Base-by-base conservation (phyloP, 1,140 invertebrate genomes). In the Arion vulgaris region DNA sequence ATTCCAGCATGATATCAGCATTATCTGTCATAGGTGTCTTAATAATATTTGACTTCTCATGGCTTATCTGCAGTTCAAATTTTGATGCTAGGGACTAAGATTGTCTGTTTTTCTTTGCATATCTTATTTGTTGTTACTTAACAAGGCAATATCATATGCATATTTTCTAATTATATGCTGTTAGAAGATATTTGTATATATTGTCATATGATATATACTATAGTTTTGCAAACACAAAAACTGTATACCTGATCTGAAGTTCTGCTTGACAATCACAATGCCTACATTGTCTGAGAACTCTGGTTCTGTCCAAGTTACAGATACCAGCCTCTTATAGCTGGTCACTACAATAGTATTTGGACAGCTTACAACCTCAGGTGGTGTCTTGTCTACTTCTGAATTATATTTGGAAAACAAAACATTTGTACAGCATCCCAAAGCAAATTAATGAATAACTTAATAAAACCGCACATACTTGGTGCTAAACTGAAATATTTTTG, bases 301-400 rank as follows among this genome's bases (percentile, higher is more conserved):
- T 0, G 88, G 88, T 17, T 87, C 87, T 45, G 84, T 84, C 88
- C 88, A 89, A 23, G 75, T 84, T 0, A 87, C 85, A 13, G 72
- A 73, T 26, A 86, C 79, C n/a, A 73, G 66, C 66, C 74, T 79
- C 4, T 72, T 77, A 17, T 39, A 49, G 71, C 78, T 85, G 19
- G 86, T 84, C 26, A 85, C 82, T 17, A 80, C 62, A 28, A 85
- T 73, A 72, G 85, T 78, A 9, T 73, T 53, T 4, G 87, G 86
- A 83, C 87, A 89, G 49, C 57, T 72, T 71, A 80, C 71, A 0
- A 89, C 85, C 15, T 51, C 39, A 13, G 88, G 88, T 0, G 86
- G 76, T 15, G 68, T 74, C 57, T 85, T 86, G 83, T 89, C 88
- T 85, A 28, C 23, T 39, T 66, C 74, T 76, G 13, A 53, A 45